Evolutionary conservation across 2,797 vertebrate genomes (phyloP).

Genomic region (Falco cherrug): DNA sequence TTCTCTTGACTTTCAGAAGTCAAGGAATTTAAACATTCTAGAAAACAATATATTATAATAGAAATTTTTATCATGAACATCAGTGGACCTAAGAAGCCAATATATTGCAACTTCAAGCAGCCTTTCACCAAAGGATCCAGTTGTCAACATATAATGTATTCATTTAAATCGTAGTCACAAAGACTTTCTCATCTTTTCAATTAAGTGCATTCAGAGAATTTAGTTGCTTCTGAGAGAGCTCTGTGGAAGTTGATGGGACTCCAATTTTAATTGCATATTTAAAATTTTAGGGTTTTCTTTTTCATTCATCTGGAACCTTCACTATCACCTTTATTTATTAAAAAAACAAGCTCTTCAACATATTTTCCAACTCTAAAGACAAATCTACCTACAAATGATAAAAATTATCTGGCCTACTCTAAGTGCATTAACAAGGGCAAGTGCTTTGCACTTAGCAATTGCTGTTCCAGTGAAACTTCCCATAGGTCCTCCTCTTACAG

Average conservation of each 20-base stretch:
- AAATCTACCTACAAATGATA: neutral
- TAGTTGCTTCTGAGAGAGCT: neutral
- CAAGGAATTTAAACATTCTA: slow-evolving; percentile 23
- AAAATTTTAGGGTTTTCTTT: neutral
- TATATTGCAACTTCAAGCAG: slow-evolving; percentile 2
- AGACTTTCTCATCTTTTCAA: neutral
- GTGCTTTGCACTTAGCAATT: neutral
- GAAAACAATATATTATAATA: neutral
- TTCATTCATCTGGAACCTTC: neutral
- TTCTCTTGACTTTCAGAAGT: neutral
- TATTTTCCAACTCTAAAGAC: neutral
- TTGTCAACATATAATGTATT: slow-evolving; percentile 11
- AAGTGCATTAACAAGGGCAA: neutral
- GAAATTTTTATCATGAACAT: neutral
- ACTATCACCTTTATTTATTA: neutral
- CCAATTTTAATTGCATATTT: neutral
- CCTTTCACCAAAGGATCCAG: neutral
- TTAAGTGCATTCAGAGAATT: neutral
- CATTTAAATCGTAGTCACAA: neutral
- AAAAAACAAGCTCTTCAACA: neutral
- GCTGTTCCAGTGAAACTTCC: neutral
- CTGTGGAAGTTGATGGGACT: neutral
- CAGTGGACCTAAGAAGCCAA: slow-evolving; percentile 3
- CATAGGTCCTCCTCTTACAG: neutral
- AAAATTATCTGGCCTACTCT: neutral